Conservation (phyloP, 1,140 invertebrate species). For the Apis cerana region DNA sequence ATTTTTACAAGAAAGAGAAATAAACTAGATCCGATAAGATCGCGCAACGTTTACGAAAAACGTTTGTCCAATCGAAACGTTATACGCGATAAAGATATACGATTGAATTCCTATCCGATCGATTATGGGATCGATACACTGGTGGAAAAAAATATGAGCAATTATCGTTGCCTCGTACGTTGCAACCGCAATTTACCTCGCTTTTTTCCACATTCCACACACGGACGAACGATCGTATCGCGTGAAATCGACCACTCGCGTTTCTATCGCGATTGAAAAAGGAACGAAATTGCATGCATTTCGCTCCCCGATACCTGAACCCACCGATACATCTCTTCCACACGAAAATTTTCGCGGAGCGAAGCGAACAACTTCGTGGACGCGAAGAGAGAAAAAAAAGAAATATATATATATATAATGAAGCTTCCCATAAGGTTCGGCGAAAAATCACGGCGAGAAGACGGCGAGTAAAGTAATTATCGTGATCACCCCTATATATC, state of each 20-base stretch:
- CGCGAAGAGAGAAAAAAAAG: not conserved
- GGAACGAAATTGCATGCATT: not conserved
- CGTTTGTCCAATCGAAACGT: not conserved
- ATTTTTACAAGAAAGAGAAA: not conserved
- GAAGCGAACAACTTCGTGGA: not conserved
- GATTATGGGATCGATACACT: not conserved
- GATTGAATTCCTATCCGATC: not conserved
- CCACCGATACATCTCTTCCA: no score
- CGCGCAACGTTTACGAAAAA: no score
- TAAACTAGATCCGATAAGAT: not conserved
- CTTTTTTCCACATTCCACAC: not conserved
- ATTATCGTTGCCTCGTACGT: conserved; percentile 6
- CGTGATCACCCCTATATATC: conserved; percentile 34
- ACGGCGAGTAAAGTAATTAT: conserved; percentile 30
- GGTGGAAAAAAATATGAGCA: not conserved
- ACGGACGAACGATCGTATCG: conserved; percentile 9
- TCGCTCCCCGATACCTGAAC: no score
- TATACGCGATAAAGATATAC: not conserved
- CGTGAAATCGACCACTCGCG: not conserved
- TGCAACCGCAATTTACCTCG: conserved; percentile 1
- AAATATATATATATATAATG: not conserved
- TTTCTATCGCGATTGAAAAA: not conserved
- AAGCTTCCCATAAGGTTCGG: conserved; percentile 1
- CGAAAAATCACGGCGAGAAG: conserved; percentile 30
- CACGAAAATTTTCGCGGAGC: not conserved